Conservation (phyloP, 2,888 invertebrate species). For the Dryobotodes eremita region DNA sequence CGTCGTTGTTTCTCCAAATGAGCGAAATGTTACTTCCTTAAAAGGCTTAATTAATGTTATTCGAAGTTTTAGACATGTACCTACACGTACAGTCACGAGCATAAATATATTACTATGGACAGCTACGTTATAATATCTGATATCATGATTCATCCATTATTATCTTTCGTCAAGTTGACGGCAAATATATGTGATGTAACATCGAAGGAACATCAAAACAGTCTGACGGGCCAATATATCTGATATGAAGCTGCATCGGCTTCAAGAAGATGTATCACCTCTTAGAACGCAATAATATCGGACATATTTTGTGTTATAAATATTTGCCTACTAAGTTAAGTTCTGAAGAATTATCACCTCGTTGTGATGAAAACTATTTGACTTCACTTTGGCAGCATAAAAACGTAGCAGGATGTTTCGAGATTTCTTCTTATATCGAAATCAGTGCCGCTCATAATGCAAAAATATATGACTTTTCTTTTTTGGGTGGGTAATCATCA, state of each 20-base stretch:
- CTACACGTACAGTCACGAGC: not conserved
- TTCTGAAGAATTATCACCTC: not conserved
- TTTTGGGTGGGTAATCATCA: no score
- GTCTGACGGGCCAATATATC: no score
- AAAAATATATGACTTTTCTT: not conserved
- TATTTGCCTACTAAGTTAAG: no score
- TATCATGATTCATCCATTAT: not conserved
- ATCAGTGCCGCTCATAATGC: not conserved
- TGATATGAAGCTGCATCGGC: no score
- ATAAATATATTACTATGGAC: not conserved
- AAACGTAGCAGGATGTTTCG: not conserved
- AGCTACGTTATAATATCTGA: not conserved
- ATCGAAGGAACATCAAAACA: not conserved
- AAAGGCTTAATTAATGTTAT: not conserved
- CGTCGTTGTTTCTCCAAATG: no score
- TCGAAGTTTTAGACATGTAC: not conserved
- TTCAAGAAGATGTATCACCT: no score
- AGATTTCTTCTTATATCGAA: not conserved
- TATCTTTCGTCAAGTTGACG: not conserved
- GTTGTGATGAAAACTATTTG: not conserved
- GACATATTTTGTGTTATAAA: not conserved
- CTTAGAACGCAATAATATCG: no score
- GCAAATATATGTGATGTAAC: not conserved
- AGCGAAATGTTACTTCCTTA: no score
- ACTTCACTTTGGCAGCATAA: not conserved